Percentiles rank a stretch among this genome's conserved stretches.
Conservation (phyloP, 1,140 invertebrate genomes). For the Dinothrombium tinctorium region DNA sequence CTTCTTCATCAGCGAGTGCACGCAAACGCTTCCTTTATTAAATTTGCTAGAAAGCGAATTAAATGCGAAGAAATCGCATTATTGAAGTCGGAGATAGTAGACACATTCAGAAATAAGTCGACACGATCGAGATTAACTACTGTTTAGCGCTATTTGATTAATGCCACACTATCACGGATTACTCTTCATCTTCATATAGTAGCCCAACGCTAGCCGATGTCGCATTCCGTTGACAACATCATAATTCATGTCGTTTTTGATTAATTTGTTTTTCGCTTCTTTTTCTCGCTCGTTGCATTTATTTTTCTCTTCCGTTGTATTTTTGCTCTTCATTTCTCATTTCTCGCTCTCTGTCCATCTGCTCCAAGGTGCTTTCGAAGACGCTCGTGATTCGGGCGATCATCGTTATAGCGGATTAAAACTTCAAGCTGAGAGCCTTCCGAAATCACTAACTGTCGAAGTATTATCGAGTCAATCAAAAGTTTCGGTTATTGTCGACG, state of each 20-base stretch:
- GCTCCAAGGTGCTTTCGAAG: not conserved
- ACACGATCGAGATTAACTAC: too few relatives aligned
- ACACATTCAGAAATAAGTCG: too few relatives aligned
- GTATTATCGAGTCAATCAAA: slow-evolving; percentile 31
- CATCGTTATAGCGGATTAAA: not conserved
- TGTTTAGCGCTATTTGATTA: too few relatives aligned
- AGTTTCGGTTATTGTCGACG: slow-evolving; percentile 31
- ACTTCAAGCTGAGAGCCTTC: slow-evolving; percentile 1
- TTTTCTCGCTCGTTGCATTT: slow-evolving; percentile 13
- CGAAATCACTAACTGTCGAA: not conserved
- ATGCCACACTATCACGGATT: too few relatives aligned
- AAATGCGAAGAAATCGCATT: not conserved
- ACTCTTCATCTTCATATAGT: too few relatives aligned
- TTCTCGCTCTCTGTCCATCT: not conserved
- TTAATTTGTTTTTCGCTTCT: not conserved
- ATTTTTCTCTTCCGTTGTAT: not conserved
- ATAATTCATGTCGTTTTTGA: too few relatives aligned
- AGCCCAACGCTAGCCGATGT: too few relatives aligned
- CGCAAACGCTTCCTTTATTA: not conserved
- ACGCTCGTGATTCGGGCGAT: not conserved
- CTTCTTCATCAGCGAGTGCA: not conserved
- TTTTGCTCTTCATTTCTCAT: not conserved
- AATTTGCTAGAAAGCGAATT: not conserved
- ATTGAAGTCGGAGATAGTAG: too few relatives aligned
- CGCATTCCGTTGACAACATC: too few relatives aligned